Conservation (phyloP, 2,797 vertebrate species). For the Alosa sapidissima region DNA sequence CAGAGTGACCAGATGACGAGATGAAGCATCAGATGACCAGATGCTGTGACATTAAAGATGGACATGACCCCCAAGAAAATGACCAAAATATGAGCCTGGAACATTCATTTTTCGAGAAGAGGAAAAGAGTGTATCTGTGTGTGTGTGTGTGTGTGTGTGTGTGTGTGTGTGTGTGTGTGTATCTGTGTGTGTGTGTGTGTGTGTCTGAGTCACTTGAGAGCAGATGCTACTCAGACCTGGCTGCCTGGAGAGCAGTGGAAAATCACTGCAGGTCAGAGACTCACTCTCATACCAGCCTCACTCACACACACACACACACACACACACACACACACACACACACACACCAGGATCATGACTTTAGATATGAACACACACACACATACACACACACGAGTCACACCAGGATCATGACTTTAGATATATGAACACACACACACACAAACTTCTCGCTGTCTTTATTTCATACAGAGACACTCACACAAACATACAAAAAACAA, state of each 20-base stretch:
- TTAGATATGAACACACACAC: background rate
- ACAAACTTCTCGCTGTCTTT: background rate
- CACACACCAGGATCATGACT: background rate
- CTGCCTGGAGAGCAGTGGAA: background rate
- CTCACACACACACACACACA: conserved; percentile 16
- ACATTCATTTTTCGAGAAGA: background rate
- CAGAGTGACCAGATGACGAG: background rate
- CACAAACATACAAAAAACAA: background rate
- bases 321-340: background rate
- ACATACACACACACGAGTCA: background rate
- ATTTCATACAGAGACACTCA: background rate
- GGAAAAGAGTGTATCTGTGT: background rate
- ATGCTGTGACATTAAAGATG: background rate
- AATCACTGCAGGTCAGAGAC: background rate
- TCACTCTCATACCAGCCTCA: background rate
- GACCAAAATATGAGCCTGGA: background rate
- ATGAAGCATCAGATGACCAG: too few relatives aligned
- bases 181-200: conserved; percentile 32
- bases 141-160: conserved; percentile 31
- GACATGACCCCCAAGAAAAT: background rate
- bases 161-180: conserved; percentile 25
- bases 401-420: background rate
- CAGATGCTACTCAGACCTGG: background rate
- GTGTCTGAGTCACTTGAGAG: background rate
- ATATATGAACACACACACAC: background rate